Percentiles rank a stretch among this genome's conserved stretches.
These are phyloP conservation scores for Pelagia noctiluca DNA, from an alignment of 30 jellyfish, hydroid and myxozoan genomes.

Conservation along the genomic window DNA sequence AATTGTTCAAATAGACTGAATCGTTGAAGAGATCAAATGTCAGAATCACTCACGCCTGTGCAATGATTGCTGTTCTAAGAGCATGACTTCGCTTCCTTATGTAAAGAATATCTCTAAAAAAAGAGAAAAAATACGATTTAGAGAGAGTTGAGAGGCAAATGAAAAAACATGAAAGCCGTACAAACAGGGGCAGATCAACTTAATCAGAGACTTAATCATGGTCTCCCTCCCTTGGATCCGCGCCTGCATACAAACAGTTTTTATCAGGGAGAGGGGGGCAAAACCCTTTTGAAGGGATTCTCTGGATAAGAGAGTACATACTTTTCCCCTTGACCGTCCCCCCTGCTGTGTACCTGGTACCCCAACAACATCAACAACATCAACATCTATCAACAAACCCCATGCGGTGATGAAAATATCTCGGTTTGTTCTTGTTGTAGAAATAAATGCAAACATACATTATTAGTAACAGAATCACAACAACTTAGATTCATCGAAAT, in stretches of 20 bases:
- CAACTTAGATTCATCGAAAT: background rate
- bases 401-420: background rate
- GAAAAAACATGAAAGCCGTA: background rate
- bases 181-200: background rate
- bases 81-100: slow-evolving; percentile 72
- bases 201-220: background rate
- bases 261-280: background rate
- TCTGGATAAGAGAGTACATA: no score
- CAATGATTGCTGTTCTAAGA: slow-evolving; percentile 53
- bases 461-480: background rate
- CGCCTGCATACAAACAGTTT: background rate
- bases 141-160: background rate
- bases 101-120: slow-evolving; percentile 38
- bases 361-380: background rate
- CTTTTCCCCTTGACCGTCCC: background rate
- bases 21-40: background rate
- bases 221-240: background rate
- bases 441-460: background rate
- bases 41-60: slow-evolving; percentile 57
- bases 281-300: no score
- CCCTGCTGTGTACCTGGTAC: background rate
- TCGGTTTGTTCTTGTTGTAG: background rate
- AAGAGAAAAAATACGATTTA: background rate
- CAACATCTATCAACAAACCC: background rate
- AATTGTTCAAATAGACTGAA: background rate